Evolutionary conservation across 92 coral and sea anemone species (phyloP).

Genomic region (Paragorgia papillata): DNA sequence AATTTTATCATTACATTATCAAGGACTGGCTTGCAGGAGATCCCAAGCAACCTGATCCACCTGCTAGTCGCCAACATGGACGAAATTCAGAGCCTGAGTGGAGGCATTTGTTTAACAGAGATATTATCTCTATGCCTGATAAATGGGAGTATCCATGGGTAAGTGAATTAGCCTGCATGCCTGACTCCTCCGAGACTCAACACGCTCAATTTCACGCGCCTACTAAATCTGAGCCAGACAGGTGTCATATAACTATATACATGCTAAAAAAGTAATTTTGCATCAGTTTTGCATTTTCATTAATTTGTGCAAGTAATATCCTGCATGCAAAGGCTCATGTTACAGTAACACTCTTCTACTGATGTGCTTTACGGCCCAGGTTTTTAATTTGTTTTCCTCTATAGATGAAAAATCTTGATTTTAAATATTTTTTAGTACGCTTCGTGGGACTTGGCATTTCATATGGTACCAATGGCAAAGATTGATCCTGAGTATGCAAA

Average conservation of each 20-base stretch:
- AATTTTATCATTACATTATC: conserved; percentile 91
- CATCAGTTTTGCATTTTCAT: too few relatives aligned
- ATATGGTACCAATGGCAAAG: conserved; percentile 92
- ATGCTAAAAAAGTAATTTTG: too few relatives aligned
- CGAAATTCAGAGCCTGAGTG: conserved; percentile 85
- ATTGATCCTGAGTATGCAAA: conserved; percentile 96
- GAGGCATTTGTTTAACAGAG: conserved; percentile 88
- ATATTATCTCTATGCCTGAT: conserved; percentile 94
- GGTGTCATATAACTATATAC: too few relatives aligned
- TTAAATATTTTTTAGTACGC: conserved; percentile 86
- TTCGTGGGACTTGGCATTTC: conserved; percentile 96
- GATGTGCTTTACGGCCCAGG: too few relatives aligned
- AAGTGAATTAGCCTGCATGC: too few relatives aligned
- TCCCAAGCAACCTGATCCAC: conserved; percentile 79
- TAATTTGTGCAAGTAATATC: neutral
- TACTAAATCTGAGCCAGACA: too few relatives aligned
- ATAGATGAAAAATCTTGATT: too few relatives aligned
- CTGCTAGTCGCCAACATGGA: conserved; percentile 66
- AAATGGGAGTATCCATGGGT: conserved; percentile 99
- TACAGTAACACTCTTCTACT: too few relatives aligned
- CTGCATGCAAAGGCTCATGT: too few relatives aligned
- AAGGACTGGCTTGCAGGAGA: conserved; percentile 92
- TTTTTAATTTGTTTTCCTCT: neutral
- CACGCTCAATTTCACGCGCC: too few relatives aligned
- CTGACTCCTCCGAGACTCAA: too few relatives aligned